Evolutionary conservation across 2,888 invertebrate species (phyloP).

Genomic region (Microctonus brassicae): DNA sequence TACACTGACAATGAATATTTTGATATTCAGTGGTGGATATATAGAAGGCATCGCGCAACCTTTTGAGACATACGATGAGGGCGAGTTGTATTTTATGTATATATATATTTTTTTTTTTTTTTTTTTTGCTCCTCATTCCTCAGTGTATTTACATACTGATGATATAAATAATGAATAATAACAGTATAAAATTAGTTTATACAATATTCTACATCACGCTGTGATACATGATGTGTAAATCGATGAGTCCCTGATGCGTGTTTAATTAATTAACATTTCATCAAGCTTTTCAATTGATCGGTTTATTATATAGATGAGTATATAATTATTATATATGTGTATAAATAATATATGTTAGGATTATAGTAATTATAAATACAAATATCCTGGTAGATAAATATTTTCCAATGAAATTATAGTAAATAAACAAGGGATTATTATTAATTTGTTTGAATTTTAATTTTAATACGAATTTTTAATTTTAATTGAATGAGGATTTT

Average conservation of each 20-base stretch:
- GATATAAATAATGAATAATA: not conserved
- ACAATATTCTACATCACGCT: not conserved
- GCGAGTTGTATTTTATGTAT: too few species aligned
- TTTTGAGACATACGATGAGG: not conserved
- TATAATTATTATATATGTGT: not conserved
- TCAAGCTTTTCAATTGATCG: not conserved
- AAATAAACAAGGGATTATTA: not conserved
- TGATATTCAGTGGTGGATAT: conserved; percentile 43
- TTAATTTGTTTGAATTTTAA: too few species aligned
- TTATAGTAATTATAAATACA: not conserved
- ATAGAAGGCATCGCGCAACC: too few species aligned
- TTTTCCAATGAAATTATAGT: not conserved
- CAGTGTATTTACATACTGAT: not conserved
- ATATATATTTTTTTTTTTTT: not conserved
- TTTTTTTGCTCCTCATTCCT: not conserved
- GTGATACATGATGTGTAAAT: not conserved
- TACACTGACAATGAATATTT: conserved; percentile 58
- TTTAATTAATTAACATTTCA: not conserved
- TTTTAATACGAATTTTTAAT: too few species aligned
- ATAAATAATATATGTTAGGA: too few species aligned
- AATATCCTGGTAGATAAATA: not conserved
- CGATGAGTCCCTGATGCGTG: not conserved
- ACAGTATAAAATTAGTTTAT: not conserved
- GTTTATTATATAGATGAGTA: not conserved
- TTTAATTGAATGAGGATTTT: too few species aligned